A percentile compares a stretch with the other conserved stretches of the same genome.
Evolutionary conservation across 2,797 vertebrate species (phyloP).

Genomic region (Danio kyathit): DNA sequence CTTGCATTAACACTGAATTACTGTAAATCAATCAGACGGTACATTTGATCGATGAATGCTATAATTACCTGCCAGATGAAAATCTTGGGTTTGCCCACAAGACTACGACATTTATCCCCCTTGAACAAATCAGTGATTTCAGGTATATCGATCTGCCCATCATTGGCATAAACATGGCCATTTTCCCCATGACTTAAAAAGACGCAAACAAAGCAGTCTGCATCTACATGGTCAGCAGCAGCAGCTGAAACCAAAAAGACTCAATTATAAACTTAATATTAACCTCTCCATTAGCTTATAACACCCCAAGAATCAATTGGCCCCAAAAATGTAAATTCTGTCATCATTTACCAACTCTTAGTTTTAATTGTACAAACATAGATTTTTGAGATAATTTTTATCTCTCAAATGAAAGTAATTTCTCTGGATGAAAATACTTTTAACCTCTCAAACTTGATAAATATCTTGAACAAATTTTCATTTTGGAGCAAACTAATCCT

Average conservation of each 20-base stretch:
- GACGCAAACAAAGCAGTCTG: slow-evolving; percentile 91
- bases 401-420: no score
- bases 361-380: no score
- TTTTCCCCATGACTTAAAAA: slow-evolving; percentile 94
- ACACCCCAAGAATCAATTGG: no score
- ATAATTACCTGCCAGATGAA: slow-evolving; percentile 93
- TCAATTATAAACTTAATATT: not conserved
- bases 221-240: slow-evolving; percentile 78
- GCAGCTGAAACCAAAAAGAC: slow-evolving; percentile 76
- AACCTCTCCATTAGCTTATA: no score
- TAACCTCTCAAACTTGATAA: no score
- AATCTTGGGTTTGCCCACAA: slow-evolving; percentile 96
- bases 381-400: no score
- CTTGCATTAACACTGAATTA: not conserved
- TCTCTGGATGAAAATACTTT: no score
- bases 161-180: slow-evolving; percentile 83
- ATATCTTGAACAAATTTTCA: no score
- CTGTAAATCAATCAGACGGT: not conserved
- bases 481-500: no score
- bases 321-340: no score
- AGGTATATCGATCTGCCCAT: slow-evolving; percentile 85
- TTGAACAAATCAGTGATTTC: slow-evolving; percentile 85
- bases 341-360: no score
- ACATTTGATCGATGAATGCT: not conserved
- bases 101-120: slow-evolving; percentile 88